Evolutionary conservation across 1,140 invertebrate species (phyloP), one percentile per base, ranked within the genome.

Genomic region (Conus ventricosus): DNA sequence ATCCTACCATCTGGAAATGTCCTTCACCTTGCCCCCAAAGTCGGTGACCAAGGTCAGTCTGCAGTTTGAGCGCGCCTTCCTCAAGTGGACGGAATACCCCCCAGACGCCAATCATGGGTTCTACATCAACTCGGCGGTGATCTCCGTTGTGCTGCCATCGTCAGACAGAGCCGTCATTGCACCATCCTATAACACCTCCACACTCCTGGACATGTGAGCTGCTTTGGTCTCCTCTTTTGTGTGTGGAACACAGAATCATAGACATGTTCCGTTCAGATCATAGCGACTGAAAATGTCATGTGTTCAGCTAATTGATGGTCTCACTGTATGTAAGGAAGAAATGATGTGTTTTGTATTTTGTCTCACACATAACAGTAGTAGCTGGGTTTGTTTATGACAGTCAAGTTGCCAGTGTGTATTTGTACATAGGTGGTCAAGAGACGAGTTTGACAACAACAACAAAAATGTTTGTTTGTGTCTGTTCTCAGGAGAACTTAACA

Each of bases 71-170:
- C 98, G 98, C 95, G 97, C 98, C 51, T 98, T 99, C 94, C 96
- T 99, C 2, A 99, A 99, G 95, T 99, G 99, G 98, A 98, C 99
- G 93, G 99, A 99, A 95, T 99, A 99, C 96, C 99, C 99, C 67
- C 99, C 99, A 4, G 99, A 99, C 97, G 98, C 99, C 5, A 99
- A 99, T 96, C 98, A 99, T 96, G 99, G 99, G 0, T 99, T 95
- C 87, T 93, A 95, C 87, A 91, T 95, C 17, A 93, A 92, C 71
- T 93, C 95, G 39, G 94, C 98, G 54, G 96, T 98, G 57, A 96
- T 99, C 27, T 97, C 97, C 84, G 97, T 97, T 8, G 95, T 97
- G 63, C 95, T 99, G 90, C 97, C 98, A 0, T 39, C n/a, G n/a
- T 96, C 97, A 82, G 97, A 97, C 7, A 96, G 96, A 90, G 97